Evolutionary conservation across 2,888 invertebrate species (phyloP).

Genomic region (Apotomis betuletana): DNA sequence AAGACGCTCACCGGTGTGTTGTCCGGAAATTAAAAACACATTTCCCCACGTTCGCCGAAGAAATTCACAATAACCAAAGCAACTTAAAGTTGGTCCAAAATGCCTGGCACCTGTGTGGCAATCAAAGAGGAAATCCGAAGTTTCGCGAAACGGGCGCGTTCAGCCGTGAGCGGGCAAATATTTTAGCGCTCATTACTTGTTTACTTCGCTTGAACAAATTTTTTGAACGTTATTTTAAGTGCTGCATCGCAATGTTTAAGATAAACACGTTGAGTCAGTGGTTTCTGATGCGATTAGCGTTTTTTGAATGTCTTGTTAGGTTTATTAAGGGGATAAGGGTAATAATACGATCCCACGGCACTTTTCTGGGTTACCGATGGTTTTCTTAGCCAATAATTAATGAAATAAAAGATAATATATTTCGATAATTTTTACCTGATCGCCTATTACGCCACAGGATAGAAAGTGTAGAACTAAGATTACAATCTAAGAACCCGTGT

Average conservation of each 20-base stretch:
- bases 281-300: constrained; percentile 20
- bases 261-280: constrained; percentile 29
- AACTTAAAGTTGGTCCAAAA: constrained; percentile 12
- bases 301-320: background rate
- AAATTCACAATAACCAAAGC: constrained; percentile 4
- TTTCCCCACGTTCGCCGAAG: background rate
- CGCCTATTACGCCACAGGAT: no score
- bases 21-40: background rate
- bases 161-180: constrained; percentile 73
- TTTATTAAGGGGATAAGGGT: no score
- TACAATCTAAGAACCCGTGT: no score
- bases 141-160: constrained; percentile 53
- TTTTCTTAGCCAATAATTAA: no score
- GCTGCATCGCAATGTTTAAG: constrained; percentile 15
- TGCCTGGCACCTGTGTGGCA: constrained; percentile 40
- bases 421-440: no score
- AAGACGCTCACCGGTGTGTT: no score
- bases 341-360: no score
- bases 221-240: constrained; percentile 52
- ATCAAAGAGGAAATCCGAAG: constrained; percentile 52
- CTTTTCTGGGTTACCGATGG: no score
- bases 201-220: constrained; percentile 73
- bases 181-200: constrained; percentile 76
- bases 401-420: no score
- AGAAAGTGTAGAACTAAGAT: no score